Percentiles rank a stretch among this genome's conserved stretches.
Conservation (phyloP, 2,797 vertebrate genomes). For the Tarsius wallacei region DNA sequence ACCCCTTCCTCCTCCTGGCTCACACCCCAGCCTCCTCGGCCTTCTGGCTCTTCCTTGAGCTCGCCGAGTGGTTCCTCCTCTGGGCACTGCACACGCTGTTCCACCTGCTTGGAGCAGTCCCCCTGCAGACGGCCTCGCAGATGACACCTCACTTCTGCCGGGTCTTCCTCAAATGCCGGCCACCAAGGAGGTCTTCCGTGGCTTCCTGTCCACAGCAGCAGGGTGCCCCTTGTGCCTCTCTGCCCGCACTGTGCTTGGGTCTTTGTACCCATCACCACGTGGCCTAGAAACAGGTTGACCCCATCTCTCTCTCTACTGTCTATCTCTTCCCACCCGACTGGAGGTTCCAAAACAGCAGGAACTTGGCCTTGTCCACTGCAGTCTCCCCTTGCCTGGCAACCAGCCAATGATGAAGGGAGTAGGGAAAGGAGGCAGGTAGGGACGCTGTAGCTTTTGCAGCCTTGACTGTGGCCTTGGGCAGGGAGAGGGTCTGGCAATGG, state of each 20-base stretch:
- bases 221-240: neutral
- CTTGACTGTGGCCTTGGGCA: neutral
- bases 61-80: neutral
- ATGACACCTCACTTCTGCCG: neutral
- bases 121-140: neutral
- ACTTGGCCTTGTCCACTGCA: neutral
- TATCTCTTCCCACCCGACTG: neutral
- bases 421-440: neutral
- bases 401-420: neutral
- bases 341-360: neutral
- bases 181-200: neutral
- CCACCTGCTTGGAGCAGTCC: neutral
- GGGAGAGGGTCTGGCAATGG: neutral
- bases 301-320: slow-evolving; percentile 1
- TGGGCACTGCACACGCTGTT: neutral
- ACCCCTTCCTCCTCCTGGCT: neutral
- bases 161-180: neutral
- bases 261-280: neutral
- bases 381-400: neutral
- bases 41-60: neutral
- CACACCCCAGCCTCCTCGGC: neutral
- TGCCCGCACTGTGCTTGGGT: neutral
- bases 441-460: neutral
- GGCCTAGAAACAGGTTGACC: neutral
- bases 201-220: neutral